Evolutionary conservation across 2,113 vertebrate genomes (phyloP), one percentile per base, ranked within the genome.

Genomic region (Nesoenas mayeri): DNA sequence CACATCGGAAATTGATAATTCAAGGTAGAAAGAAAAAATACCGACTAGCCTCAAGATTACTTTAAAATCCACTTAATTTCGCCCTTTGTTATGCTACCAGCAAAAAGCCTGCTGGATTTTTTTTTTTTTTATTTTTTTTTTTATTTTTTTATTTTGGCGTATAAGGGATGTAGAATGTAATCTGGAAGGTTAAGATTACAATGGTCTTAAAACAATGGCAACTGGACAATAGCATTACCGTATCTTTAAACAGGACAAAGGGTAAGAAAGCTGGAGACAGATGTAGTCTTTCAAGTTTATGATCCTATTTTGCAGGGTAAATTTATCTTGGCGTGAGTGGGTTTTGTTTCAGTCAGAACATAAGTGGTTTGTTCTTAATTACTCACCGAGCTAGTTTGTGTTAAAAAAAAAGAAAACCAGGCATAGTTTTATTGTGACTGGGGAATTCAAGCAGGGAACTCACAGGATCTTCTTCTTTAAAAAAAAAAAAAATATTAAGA

Each of bases 321-420:
- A 96, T 97, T 97, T 97, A 96, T 97, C 94, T 97, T 97, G 97
- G 96, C 96, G 88, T 81, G 94, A 95, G 66, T 85, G 61, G 91
- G 77, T 83, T 96, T 96, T 94, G 85, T 96, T 97, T 96, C 97
- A 94, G 87, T 94, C 89, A 91, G 95, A 92, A 89, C 90, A 92
- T 65, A 91, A 97, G 94, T 75, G 65, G 71, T 85, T 96, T 96
- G 88, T 84, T 96, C 96, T 96, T 97, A 94, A 96, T 97, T 96
- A 91, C 88, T 91, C 73, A 88, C 77, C 28, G 84, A 96, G 78
- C 26, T 79, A 91, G 29, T 65, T 62, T 80, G 53, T 85, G 73
- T 90, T 95, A 84, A 89, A 84, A 84, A 84, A 84, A 89, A 92
- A 85, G 48, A 93, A 85, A 95, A 84, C 17, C 24, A 26, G 20